Percentiles rank a stretch among this genome's conserved stretches.
These are phyloP conservation scores for Kradibia gibbosae DNA, from an alignment of 1,140 invertebrate species.

Conservation along the genomic window DNA sequence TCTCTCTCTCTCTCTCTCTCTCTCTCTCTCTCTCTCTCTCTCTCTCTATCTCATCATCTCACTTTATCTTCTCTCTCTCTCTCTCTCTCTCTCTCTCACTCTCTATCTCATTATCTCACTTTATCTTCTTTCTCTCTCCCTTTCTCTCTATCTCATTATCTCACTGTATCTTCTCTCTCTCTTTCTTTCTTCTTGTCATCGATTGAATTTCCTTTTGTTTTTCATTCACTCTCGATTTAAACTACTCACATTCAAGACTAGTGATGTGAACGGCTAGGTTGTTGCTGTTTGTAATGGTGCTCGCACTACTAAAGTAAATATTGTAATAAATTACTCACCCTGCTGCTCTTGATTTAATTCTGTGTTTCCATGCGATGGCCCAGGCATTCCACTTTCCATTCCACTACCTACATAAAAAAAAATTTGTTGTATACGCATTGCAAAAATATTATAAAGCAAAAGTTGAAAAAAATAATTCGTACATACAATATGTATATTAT, in stretches of 20 bases:
- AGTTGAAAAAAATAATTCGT: too few relatives aligned
- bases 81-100: constrained; percentile 31
- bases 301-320: constrained; percentile 70
- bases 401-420: constrained; percentile 62
- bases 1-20: constrained; percentile 17
- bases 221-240: constrained; percentile 64
- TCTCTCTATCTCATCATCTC: constrained; percentile 13
- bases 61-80: neutral
- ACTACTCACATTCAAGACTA: constrained; percentile 70
- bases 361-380: constrained; percentile 67
- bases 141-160: neutral
- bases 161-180: constrained; percentile 47
- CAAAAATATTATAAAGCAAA: neutral
- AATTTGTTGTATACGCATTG: neutral
- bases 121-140: constrained; percentile 21
- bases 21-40: too few relatives aligned
- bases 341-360: constrained; percentile 71
- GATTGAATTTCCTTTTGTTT: neutral
- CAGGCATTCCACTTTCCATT: constrained; percentile 69
- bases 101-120: too few relatives aligned
- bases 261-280: constrained; percentile 73
- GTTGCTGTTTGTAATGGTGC: constrained; percentile 74
- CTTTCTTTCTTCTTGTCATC: constrained; percentile 47
- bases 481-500: too few relatives aligned
- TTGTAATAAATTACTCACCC: constrained; percentile 65